Base-by-base conservation (phyloP, 2,113 vertebrate genomes). In the Eulemur macaco region DNA sequence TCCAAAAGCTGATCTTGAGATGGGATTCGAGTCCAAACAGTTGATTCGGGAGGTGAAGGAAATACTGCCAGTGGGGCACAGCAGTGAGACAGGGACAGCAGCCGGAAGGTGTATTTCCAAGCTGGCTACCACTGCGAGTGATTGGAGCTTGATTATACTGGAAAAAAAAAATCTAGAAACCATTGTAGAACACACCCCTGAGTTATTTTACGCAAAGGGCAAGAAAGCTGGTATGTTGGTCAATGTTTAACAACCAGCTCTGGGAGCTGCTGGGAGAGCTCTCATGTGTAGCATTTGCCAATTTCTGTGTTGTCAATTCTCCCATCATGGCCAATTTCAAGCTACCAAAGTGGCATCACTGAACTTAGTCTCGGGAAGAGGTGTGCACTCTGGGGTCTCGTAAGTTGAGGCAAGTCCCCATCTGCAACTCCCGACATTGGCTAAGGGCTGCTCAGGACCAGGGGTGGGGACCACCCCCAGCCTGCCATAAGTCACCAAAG, bases 231-330 rank as follows among this genome's bases (percentile, higher is more conserved):
- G 60, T 66, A 58, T 66, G 8, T 45, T 81, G 56, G 78, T 81
- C 78, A 96, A 13, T 50, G 27, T 69, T 86, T 92, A 97, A 89
- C 89, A 81, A 76, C 58, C 4, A 81, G 66, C 50, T 69, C 89
- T 89, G 73, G 37, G 20, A 74, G 42, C 74, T 15, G 31, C 52
- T 47, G 42, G 23, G 29, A 25, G 42, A 84, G 34, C 31, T 58
- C 47, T 83, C 52, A 86, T 42, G 47, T 31, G 69, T 34, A 86
- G 68, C 18, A 37, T 39, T 68, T 69, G 74, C 34, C 42, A 25
- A 21, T 78, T 37, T 64, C 69, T 6, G 1, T 37, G 45, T 11
- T 54, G 3, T 47, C 21, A 58, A 81, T 68, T 20, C 17, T 42
- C n/a, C 31, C 37, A 50, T 29, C 2, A 20, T 74, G 42, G 85